Conservation (phyloP, 2,888 invertebrate genomes). For the Drosophila acutilabella region DNA sequence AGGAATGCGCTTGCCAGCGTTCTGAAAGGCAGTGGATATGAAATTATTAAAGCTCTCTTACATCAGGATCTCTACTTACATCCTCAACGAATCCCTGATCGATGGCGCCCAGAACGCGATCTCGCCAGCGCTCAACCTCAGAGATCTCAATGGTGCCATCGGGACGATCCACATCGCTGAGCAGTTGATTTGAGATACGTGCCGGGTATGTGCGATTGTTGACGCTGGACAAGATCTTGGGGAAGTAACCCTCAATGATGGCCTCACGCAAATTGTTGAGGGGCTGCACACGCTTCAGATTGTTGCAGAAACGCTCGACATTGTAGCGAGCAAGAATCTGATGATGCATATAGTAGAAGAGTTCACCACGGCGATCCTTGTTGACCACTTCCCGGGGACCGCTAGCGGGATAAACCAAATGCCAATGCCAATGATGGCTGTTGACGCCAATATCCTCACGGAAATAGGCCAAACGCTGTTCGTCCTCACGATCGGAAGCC, state of each 20-base stretch:
- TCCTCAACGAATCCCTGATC: conserved; percentile 88
- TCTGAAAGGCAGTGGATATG: conserved; percentile 40
- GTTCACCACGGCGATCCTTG: conserved; percentile 90
- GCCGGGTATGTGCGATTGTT: conserved; percentile 91
- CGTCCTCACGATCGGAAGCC: conserved; percentile 90
- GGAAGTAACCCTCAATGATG: conserved; percentile 92
- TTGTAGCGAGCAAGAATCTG: conserved; percentile 89
- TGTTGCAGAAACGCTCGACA: conserved; percentile 90
- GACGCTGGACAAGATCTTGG: conserved; percentile 90
- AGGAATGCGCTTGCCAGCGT: conserved; percentile 67
- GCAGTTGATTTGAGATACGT: conserved; percentile 87
- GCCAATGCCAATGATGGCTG: conserved; percentile 97
- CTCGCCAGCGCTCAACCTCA: conserved; percentile 91
- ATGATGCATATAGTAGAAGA: conserved; percentile 91
- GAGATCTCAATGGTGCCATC: conserved; percentile 86
- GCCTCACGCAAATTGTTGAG: conserved; percentile 89
- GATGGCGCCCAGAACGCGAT: conserved; percentile 90
- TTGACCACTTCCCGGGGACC: conserved; percentile 88
- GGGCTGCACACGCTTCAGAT: conserved; percentile 88
- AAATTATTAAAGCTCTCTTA: too few relatives aligned
- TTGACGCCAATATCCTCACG: conserved; percentile 94
- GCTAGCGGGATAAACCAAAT: conserved; percentile 92
- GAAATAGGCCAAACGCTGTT: conserved; percentile 93
- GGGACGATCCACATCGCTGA: conserved; percentile 89
- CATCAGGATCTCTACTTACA: conserved; percentile 84